A percentile compares a stretch with the other conserved stretches of the same genome.
These are phyloP conservation scores for Drosophila aff. DNA, from an alignment of 1,140 invertebrate species.

Conservation along the genomic window DNA sequence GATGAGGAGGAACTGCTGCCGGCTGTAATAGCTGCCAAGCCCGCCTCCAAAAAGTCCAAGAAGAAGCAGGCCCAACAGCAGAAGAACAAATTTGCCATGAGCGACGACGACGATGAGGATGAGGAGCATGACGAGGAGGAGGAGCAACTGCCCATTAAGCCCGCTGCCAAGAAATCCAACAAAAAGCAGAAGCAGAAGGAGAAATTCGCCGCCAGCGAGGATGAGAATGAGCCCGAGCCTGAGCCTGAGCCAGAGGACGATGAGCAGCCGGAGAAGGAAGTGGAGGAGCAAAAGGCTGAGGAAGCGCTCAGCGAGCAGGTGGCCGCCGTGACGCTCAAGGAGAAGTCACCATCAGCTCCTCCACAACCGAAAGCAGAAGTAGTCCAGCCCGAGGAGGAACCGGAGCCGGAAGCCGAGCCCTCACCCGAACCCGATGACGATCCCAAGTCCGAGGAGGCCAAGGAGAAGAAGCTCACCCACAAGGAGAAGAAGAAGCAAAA, in stretches of 20 bases:
- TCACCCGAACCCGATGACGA: slow-evolving; percentile 6
- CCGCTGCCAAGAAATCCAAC: slow-evolving; percentile 55
- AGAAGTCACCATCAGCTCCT: slow-evolving; percentile 12
- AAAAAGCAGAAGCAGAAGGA: slow-evolving; percentile 63
- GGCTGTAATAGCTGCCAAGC: slow-evolving; percentile 41
- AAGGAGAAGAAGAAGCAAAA: slow-evolving; percentile 98
- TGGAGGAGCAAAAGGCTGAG: slow-evolving; percentile 21
- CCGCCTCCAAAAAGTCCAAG: slow-evolving; percentile 60
- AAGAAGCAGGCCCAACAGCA: slow-evolving; percentile 69
- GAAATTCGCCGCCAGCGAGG: slow-evolving; percentile 55
- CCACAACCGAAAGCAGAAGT: slow-evolving; percentile 4
- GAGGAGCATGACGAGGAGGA: slow-evolving; percentile 26
- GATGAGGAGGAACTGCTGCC: slow-evolving; percentile 36
- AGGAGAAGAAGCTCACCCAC: slow-evolving; percentile 93
- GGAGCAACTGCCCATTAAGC: slow-evolving; percentile 19
- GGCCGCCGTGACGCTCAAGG: slow-evolving; percentile 21
- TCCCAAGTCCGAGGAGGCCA: slow-evolving; percentile 57
- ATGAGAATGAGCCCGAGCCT: slow-evolving; percentile 53
- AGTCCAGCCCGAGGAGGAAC: not conserved
- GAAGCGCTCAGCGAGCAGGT: slow-evolving; percentile 18
- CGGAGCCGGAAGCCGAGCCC: not conserved
- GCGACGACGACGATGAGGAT: slow-evolving; percentile 53
- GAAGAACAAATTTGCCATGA: slow-evolving; percentile 68
- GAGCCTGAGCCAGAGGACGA: slow-evolving; percentile 14
- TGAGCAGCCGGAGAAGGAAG: slow-evolving; percentile 33